Evolutionary conservation across 2,113 vertebrate genomes (phyloP).

Genomic region (Corythornis cristatus): DNA sequence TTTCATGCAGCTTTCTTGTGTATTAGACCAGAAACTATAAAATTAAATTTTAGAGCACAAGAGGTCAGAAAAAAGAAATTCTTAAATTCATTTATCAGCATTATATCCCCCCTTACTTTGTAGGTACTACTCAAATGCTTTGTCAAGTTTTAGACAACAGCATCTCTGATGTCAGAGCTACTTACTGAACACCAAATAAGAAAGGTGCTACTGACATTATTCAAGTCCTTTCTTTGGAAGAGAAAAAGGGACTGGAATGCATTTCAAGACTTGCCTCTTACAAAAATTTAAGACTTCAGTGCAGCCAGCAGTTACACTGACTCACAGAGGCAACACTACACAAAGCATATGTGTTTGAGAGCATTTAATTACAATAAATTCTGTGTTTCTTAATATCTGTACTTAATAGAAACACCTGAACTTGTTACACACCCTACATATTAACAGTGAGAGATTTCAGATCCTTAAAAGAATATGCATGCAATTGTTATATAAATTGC

Average conservation of each 20-base stretch:
- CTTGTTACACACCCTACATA: accelerated
- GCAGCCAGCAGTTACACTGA: background rate
- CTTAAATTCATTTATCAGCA: background rate
- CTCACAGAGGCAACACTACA: background rate
- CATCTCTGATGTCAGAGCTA: background rate
- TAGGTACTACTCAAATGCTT: background rate
- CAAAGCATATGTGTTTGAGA: background rate
- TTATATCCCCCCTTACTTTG: no score
- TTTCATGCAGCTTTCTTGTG: background rate
- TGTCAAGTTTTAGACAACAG: background rate
- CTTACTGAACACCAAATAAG: background rate
- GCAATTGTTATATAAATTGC: background rate
- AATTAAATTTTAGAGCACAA: background rate
- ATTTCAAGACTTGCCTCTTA: background rate
- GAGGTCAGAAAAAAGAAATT: background rate
- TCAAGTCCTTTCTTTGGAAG: background rate
- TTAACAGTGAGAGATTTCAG: background rate
- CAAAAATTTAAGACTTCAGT: accelerated
- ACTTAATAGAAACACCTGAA: background rate
- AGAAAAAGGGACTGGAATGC: accelerated
- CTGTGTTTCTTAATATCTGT: background rate
- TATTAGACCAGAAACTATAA: background rate
- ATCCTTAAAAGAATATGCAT: background rate
- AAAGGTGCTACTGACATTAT: background rate
- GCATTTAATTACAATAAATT: background rate